Evolutionary conservation across 2,888 invertebrate species (phyloP).

Genomic region (Bombyx huttoni): DNA sequence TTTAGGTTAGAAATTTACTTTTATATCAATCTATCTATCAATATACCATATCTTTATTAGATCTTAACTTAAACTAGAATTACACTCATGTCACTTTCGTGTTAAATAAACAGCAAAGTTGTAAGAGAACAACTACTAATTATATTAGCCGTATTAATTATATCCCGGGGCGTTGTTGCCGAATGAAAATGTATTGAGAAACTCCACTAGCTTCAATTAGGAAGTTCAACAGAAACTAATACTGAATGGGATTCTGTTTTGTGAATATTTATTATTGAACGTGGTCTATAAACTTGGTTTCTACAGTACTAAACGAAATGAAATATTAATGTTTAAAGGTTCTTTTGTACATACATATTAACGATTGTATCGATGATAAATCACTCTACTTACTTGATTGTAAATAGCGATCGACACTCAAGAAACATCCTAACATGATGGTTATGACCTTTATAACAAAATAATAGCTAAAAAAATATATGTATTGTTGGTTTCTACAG

Average conservation of each 20-base stretch:
- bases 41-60: neutral
- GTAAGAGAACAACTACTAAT: conserved; percentile 56
- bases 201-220: conserved; percentile 16
- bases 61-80: neutral
- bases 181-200: conserved; percentile 60
- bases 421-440: too few relatives aligned
- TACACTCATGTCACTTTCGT: neutral
- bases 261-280: neutral
- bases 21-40: too few relatives aligned
- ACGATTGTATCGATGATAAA: too few relatives aligned
- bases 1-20: too few relatives aligned
- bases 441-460: too few relatives aligned
- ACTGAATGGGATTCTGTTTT: conserved; percentile 8
- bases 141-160: conserved; percentile 66
- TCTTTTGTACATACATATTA: too few relatives aligned
- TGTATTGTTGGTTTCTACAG: neutral
- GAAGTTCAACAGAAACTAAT: conserved; percentile 19
- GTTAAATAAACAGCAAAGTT: conserved; percentile 15
- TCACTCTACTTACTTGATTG: too few relatives aligned
- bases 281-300: neutral
- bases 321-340: too few relatives aligned
- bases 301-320: neutral
- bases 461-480: too few relatives aligned
- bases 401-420: too few relatives aligned
- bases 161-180: conserved; percentile 47